Evolutionary conservation across 2,888 invertebrate species (phyloP), one percentile per base, ranked within the genome.

Genomic region (Zaprionus bogoriensis): DNA sequence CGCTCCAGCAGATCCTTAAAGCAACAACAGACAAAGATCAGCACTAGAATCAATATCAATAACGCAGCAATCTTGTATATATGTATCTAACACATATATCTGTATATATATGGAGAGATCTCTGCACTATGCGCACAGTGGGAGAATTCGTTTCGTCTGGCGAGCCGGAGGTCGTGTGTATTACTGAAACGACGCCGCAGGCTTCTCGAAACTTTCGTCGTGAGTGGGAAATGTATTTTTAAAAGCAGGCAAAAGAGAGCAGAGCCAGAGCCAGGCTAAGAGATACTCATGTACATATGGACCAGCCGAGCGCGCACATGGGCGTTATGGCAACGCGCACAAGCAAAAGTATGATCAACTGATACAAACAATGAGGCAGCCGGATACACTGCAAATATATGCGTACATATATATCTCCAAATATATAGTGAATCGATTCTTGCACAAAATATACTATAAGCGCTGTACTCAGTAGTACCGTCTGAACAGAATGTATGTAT

Each of bases 1-100:
- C 77, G 77, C 22, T 82, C 80, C 48, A 90, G 74, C 62, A 89
- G 80, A 70, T 90, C 89, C 90, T 90, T 90, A 7, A 77, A 69
- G 67, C 67, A 73, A 62, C 66, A 79, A 66, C 70, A 78, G 61
- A 65, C 50, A 25, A 81, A 62, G 59, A 68, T 74, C 55, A 77
- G 25, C 42, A 78, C 39, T 27, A 84, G 46, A 41, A 58, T 36
- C 14, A 69, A 32, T 19, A 64, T n/a, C 28, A 81, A 52, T 54
- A 81, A 27, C 19, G 55, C 68, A 30, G 59, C 62, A 84, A 86
- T 83, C 59, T 72, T 78, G 65, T 66, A 42, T 59, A 36, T 46
- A 60, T 48, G 27, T n/a, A n/a, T n/a, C n/a, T n/a, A n/a, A n/a
- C n/a, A n/a, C n/a, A n/a, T n/a, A n/a, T n/a, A n/a, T n/a, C n/a